Base-by-base conservation (phyloP, 1,140 invertebrate genomes). In the Drosophila grimshawi region DNA sequence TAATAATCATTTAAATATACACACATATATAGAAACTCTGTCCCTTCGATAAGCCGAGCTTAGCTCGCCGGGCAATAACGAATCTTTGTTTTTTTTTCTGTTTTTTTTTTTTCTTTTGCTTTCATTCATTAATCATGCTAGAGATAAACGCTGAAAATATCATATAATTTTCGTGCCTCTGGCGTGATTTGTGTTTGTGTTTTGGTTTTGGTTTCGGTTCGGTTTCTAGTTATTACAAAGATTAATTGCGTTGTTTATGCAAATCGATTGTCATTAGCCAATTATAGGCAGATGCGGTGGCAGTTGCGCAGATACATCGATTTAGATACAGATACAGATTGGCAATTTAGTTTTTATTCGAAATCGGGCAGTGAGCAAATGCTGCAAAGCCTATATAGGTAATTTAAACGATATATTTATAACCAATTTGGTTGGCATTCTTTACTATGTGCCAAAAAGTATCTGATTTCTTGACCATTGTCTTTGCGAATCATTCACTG, bases 221-320 rank as follows among this genome's bases (percentile, higher is more conserved):
- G 83, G 76, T 86, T 82, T 86, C 85, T 85, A 86, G 76, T 86
- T 86, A 80, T 88, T 80, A 86, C 83, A 77, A 86, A 86, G 82
- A 86, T 86, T 86, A 86, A 86, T 86, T 88, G 65, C 83, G 81
- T 62, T 81, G 83, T 76, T 86, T 86, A 86, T 80, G 85, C 82
- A 82, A 86, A 86, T 88, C 83, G 76, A 86, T 83, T 86, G 82
- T 80, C 82, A 88, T 86, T 86, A 86, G 76, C 82, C 80, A 82
- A 88, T 86, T 86, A 82, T 57, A 67, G 83, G 61, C 60, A 72
- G 67, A 79, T 82, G 79, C 82, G 82, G 82, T 86, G 81, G 81
- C 82, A 86, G 52, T 78, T 56, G 78, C 35, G 57, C 64, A 74
- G 69, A 49, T 66, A 79, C 62, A 60, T 59, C 60, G 55, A 32